Conservation (phyloP, 2,888 invertebrate genomes). For the Rutpela maculata region DNA sequence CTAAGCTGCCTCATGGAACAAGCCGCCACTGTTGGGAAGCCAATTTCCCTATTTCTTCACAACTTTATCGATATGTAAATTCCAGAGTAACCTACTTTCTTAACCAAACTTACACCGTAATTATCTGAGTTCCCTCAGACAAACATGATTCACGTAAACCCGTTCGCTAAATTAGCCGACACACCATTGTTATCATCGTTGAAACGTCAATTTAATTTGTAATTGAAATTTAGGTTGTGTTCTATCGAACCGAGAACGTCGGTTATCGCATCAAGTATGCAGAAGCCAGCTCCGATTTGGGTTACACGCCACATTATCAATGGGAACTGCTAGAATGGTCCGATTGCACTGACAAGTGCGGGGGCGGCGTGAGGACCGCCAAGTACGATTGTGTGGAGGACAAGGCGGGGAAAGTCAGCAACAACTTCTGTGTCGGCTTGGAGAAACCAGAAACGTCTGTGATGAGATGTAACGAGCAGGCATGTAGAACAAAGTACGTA, state of each 20-base stretch:
- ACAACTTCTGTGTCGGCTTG: slow-evolving; percentile 73
- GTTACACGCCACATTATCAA: slow-evolving; percentile 77
- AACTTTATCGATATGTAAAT: too few relatives aligned
- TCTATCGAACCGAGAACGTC: slow-evolving; percentile 75
- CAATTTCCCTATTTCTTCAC: too few relatives aligned
- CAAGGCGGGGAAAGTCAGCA: slow-evolving; percentile 79
- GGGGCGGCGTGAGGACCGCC: slow-evolving; percentile 77
- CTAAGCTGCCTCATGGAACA: too few relatives aligned
- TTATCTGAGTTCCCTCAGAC: too few relatives aligned
- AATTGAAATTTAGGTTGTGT: slow-evolving; percentile 65
- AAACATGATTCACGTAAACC: too few relatives aligned
- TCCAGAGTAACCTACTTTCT: too few relatives aligned
- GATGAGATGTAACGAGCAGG: slow-evolving; percentile 74
- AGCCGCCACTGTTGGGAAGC: too few relatives aligned
- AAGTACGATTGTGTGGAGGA: slow-evolving; percentile 78
- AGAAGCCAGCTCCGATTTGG: slow-evolving; percentile 75
- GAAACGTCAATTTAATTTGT: background rate
- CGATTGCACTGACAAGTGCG: slow-evolving; percentile 79
- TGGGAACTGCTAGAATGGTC: slow-evolving; percentile 81
- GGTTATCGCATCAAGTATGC: slow-evolving; percentile 80
- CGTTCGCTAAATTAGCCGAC: too few relatives aligned
- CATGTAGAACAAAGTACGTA: slow-evolving; percentile 75
- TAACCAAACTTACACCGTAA: too few relatives aligned
- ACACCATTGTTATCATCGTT: too few relatives aligned
- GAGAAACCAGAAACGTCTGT: slow-evolving; percentile 72